Evolutionary conservation across 2,113 vertebrate genomes (phyloP).

Genomic region (Pampusana beccarii): DNA sequence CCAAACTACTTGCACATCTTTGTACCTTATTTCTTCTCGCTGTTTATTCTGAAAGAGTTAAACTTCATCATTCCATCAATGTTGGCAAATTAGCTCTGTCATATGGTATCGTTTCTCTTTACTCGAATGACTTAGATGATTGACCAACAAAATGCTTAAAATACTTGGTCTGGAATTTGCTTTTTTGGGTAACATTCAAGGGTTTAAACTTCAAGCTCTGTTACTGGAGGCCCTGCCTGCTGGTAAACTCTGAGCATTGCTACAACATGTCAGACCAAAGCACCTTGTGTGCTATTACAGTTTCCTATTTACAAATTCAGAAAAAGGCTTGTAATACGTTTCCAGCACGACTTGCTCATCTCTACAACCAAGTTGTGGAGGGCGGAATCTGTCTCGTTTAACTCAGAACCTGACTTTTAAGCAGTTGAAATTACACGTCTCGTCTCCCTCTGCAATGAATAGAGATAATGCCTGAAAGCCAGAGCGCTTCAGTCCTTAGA

Average conservation of each 20-base stretch:
- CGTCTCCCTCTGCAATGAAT: accelerated
- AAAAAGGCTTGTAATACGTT: not conserved
- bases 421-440: not conserved
- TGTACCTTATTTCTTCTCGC: not conserved
- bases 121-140: not conserved
- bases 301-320: not conserved
- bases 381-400: not conserved
- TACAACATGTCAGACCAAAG: not conserved
- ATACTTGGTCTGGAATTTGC: not conserved
- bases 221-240: not conserved
- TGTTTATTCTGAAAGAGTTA: not conserved
- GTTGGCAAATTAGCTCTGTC: not conserved
- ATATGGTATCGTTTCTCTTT: not conserved
- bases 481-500: not conserved
- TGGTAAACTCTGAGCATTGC: not conserved
- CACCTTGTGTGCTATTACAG: not conserved
- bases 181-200: not conserved
- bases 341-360: accelerated
- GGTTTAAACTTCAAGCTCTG: not conserved
- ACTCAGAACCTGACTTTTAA: not conserved
- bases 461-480: not conserved
- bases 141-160: not conserved
- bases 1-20: not conserved
- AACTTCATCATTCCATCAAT: not conserved
- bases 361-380: accelerated